Conservation (phyloP, 2,797 vertebrate species). For the Poecilia wingei region DNA sequence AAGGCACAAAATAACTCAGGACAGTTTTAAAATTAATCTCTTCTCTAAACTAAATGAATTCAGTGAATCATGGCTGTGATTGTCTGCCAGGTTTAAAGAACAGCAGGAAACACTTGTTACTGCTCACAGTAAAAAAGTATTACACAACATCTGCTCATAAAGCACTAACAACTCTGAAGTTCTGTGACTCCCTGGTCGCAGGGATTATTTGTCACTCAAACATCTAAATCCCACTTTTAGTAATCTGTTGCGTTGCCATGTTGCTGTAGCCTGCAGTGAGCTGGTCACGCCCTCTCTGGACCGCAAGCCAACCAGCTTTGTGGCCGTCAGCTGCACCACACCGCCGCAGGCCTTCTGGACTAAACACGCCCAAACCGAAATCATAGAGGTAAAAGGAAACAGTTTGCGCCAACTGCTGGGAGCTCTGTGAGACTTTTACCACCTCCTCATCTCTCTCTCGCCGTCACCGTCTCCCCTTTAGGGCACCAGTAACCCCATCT, state of each 20-base stretch:
- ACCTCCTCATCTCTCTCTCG: neutral
- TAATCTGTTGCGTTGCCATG: conserved; percentile 55
- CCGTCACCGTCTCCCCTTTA: conserved; percentile 61
- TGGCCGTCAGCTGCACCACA: conserved; percentile 96
- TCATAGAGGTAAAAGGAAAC: conserved; percentile 85
- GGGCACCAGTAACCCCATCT: conserved; percentile 98
- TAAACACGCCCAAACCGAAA: conserved; percentile 97
- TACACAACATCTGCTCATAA: conserved; percentile 9
- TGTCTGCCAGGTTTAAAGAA: neutral
- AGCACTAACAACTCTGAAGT: conserved; percentile 13
- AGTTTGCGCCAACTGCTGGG: neutral
- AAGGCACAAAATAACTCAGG: neutral
- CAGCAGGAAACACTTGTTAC: neutral
- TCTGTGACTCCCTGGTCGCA: neutral
- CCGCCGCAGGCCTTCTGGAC: conserved; percentile 99
- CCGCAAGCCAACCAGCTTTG: conserved; percentile 97
- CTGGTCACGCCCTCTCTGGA: conserved; percentile 92
- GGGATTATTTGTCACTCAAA: conserved; percentile 51
- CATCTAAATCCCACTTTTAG: conserved; percentile 47
- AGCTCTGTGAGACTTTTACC: neutral
- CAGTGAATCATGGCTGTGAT: neutral
- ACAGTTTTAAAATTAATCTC: neutral
- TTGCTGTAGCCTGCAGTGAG: conserved; percentile 93
- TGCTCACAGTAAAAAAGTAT: conserved; percentile 6
- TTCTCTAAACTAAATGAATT: neutral